These are phyloP conservation scores for Microtus ochrogaster DNA, from an alignment of 2,113 vertebrate genomes.

Conservation along the genomic window DNA sequence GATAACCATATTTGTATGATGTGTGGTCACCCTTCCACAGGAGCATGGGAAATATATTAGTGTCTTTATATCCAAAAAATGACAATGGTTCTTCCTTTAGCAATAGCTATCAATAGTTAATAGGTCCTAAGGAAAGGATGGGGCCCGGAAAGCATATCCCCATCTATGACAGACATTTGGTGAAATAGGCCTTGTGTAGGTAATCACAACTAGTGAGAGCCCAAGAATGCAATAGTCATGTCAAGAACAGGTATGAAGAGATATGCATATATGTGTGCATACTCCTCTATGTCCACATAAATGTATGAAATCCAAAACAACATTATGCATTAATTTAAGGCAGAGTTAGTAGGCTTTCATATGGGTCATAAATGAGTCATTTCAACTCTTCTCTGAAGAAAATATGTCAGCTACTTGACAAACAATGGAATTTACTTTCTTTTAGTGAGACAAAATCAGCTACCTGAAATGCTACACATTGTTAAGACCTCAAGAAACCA, in stretches of 20 bases:
- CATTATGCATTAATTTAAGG: background rate
- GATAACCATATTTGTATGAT: background rate
- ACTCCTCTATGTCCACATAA: background rate
- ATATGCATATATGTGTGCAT: background rate
- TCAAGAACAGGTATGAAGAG: background rate
- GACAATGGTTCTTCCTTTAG: background rate
- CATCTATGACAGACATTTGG: too few relatives aligned
- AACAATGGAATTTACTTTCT: background rate
- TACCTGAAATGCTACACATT: background rate
- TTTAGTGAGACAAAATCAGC: background rate
- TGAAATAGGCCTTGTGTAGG: background rate
- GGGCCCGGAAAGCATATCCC: too few relatives aligned
- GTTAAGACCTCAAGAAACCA: background rate
- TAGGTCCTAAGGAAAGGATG: background rate
- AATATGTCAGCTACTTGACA: background rate
- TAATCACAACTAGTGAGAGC: background rate
- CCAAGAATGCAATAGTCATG: background rate
- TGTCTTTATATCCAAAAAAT: background rate
- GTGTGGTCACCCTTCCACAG: background rate
- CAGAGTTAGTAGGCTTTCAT: background rate
- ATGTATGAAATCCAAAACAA: background rate
- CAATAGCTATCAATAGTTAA: background rate
- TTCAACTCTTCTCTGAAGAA: background rate
- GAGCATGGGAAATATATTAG: background rate
- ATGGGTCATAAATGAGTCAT: background rate